Base-by-base conservation (phyloP, 2,113 vertebrate species). In the Apus apus region DNA sequence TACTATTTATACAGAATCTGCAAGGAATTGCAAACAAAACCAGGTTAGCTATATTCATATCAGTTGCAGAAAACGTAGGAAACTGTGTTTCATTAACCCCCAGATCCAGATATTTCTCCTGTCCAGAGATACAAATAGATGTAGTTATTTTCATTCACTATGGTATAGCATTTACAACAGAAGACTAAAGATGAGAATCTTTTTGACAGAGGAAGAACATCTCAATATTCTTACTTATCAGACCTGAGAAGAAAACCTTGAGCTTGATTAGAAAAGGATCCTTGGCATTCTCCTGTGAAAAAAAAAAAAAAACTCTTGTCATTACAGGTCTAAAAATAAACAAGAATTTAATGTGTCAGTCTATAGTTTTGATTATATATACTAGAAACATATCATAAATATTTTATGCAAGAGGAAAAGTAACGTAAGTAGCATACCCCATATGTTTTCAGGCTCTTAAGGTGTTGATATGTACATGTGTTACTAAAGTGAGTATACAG, bases 11-110 rank as follows among this genome's bases (percentile, higher is more conserved):
- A 78, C 0, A 72, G 38, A 87, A 79, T 79, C 8, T 40, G 34
- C 15, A 64, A 72, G 46, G 29, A 87, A 51, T 8, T 56, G 5
- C 13, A 36, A 32, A 27, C 23, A 64, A 74, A 78, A 8, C 0
- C 13, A 72, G 6, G 32, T 66, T 38, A 57, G 22, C 16, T 34
- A 15, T 29, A 26, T 21, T 22, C 10, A 3, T 23, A 48, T 5
- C 4, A 45, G 3, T n/a, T 61, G 19, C 7, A 57, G n/a, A 68
- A 94, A 88, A 75, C 26, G 16, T 18, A 61, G 6, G 16, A 71
- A 43, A 53, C 19, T 26, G 1, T 38, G 16, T 27, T 75, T 76
- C 50, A 25, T 3, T 32, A 40, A 32, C 0, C 1, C 12, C 12
- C 7, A 65, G 36, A 30, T 2, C 68, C 5, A 68, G 68, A 38